Conservation (phyloP, 2,797 vertebrate genomes). For the Heliangelus exortis region DNA sequence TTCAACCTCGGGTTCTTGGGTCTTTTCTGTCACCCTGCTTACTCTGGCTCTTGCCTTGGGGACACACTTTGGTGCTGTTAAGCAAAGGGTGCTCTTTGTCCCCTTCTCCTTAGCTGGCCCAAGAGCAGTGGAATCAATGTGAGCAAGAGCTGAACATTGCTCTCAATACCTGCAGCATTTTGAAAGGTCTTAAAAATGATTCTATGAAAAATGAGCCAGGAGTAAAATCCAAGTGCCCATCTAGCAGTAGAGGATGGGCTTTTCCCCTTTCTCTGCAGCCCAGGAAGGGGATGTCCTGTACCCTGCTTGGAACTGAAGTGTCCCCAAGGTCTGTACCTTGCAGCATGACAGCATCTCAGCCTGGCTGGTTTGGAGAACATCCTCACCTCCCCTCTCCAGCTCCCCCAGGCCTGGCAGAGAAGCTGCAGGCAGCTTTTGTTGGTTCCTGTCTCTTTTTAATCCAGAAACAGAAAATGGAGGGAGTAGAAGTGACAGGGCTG, state of each 20-base stretch:
- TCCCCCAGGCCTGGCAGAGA: background rate
- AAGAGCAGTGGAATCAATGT: background rate
- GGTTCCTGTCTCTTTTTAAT: background rate
- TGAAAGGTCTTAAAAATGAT: background rate
- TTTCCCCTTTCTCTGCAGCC: background rate
- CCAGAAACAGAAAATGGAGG: background rate
- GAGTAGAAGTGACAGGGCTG: background rate
- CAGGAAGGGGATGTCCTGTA: background rate
- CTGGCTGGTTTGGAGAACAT: background rate
- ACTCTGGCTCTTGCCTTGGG: background rate
- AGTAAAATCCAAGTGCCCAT: background rate
- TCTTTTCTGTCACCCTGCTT: background rate
- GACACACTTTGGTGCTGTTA: background rate
- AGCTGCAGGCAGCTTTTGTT: background rate
- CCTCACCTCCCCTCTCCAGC: accelerated
- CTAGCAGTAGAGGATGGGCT: background rate
- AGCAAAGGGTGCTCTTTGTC: background rate
- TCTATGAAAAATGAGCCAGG: background rate
- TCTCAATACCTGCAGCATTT: background rate
- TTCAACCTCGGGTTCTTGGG: accelerated
- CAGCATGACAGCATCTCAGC: accelerated
- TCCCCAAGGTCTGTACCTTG: accelerated
- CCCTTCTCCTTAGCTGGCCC: background rate
- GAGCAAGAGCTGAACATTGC: background rate
- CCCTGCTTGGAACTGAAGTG: too few species aligned